Conservation (phyloP, 1,140 invertebrate species). For the Sogatella furcifera region DNA sequence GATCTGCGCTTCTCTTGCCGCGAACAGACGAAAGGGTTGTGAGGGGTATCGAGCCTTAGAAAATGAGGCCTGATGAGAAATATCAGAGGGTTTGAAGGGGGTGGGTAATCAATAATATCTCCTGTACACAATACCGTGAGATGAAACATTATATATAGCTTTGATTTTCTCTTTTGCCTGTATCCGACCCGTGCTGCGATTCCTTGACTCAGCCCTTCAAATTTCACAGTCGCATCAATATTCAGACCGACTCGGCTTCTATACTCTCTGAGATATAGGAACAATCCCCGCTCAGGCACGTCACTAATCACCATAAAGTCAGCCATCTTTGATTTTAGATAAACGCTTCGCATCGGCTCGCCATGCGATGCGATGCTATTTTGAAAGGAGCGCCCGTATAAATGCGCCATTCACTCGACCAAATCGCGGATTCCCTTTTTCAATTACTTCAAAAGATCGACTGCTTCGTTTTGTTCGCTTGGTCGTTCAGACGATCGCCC, state of each 20-base stretch:
- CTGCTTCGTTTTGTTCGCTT: too few relatives aligned
- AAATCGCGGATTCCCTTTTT: too few relatives aligned
- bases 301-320: conserved; percentile 3
- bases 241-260: neutral
- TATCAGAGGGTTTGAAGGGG: conserved; percentile 13
- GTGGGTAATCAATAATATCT: conserved; percentile 18
- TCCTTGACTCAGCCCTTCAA: conserved; percentile 4
- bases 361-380: neutral
- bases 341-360: neutral
- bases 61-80: conserved; percentile 20
- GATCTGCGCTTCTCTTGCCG: neutral
- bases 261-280: neutral
- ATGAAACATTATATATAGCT: conserved; percentile 21
- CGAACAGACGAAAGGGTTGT: conserved; percentile 11
- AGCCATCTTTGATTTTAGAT: conserved; percentile 4
- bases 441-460: too few relatives aligned
- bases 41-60: conserved; percentile 18
- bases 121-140: conserved; percentile 17
- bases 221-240: conserved; percentile 8
- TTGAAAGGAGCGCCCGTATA: neutral
- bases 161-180: conserved; percentile 18
- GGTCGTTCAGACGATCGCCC: too few relatives aligned
- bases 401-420: too few relatives aligned
- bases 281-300: conserved; percentile 1
- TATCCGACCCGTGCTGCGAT: conserved; percentile 2